These are phyloP conservation scores for Condylura cristata DNA, from an alignment of 2,113 vertebrate genomes.

Conservation along the genomic window DNA sequence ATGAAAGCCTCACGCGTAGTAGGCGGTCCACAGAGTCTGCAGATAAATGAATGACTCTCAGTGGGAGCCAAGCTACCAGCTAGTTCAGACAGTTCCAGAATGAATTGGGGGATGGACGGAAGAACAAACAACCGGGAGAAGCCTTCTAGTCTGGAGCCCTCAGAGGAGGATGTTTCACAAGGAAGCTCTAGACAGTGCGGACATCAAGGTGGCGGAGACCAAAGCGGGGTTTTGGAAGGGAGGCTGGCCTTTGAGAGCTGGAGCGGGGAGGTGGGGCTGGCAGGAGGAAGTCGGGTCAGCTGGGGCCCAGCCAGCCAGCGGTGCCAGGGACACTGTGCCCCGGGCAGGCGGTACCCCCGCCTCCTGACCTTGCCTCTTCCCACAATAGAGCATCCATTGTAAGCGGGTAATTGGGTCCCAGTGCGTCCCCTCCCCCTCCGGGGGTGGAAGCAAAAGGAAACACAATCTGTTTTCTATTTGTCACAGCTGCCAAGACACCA, in stretches of 20 bases:
- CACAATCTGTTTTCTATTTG: constrained; percentile 59
- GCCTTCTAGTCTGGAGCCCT: fast-evolving
- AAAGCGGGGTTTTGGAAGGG: background rate
- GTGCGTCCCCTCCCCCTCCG: background rate
- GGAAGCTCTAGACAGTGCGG: background rate
- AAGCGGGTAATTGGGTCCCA: background rate
- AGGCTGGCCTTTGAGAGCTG: background rate
- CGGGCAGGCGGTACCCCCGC: background rate
- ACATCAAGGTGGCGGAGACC: background rate
- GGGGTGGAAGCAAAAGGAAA: constrained; percentile 24
- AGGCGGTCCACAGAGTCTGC: background rate
- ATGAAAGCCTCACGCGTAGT: background rate
- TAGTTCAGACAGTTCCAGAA: background rate
- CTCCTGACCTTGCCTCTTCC: background rate
- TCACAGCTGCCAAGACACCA: background rate
- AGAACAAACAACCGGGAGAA: background rate
- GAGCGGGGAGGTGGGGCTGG: background rate
- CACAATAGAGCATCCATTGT: constrained; percentile 13
- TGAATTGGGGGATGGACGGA: fast-evolving
- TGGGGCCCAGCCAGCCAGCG: background rate
- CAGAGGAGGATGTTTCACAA: no score
- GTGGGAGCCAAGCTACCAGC: background rate
- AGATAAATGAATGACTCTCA: background rate
- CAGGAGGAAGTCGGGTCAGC: constrained; percentile 5
- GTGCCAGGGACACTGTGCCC: constrained; percentile 3